phyloP scores from a whole-genome alignment of 2,888 invertebrate species.

The Neoaliturus tenellus region DNA sequence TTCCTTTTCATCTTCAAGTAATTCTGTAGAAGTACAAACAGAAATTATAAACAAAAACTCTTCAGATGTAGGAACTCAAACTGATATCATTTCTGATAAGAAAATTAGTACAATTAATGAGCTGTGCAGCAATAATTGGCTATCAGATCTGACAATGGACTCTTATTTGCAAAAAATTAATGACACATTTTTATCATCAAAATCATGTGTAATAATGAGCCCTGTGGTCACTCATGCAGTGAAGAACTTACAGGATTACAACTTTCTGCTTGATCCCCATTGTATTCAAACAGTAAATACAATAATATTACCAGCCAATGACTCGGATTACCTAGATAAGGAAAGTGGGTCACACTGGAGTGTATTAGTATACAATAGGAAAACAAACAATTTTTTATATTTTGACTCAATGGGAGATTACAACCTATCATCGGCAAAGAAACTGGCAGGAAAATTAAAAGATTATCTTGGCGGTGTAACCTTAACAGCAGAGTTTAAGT shows the following conservation, averaged over 20 bases:
- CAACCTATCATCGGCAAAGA: not conserved
- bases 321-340: not conserved
- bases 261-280: not conserved
- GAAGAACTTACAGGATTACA: not conserved
- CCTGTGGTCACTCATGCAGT: not conserved
- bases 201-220: not conserved
- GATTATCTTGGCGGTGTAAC: not conserved
- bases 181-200: constrained; percentile 69
- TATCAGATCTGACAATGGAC: too few relatives aligned
- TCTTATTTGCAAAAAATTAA: too few relatives aligned
- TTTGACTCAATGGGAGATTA: constrained; percentile 10
- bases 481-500: not conserved
- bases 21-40: too few relatives aligned
- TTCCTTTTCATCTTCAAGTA: too few relatives aligned
- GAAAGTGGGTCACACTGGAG: constrained; percentile 4
- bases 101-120: too few relatives aligned
- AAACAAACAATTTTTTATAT: not conserved
- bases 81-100: too few relatives aligned
- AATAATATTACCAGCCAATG: not conserved
- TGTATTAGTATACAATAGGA: not conserved
- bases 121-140: too few relatives aligned
- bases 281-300: not conserved
- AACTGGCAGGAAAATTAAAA: not conserved
- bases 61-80: too few relatives aligned
- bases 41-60: too few relatives aligned